These are phyloP conservation scores for Mycteria americana DNA, from an alignment of 2,797 vertebrate species.

Conservation along the genomic window DNA sequence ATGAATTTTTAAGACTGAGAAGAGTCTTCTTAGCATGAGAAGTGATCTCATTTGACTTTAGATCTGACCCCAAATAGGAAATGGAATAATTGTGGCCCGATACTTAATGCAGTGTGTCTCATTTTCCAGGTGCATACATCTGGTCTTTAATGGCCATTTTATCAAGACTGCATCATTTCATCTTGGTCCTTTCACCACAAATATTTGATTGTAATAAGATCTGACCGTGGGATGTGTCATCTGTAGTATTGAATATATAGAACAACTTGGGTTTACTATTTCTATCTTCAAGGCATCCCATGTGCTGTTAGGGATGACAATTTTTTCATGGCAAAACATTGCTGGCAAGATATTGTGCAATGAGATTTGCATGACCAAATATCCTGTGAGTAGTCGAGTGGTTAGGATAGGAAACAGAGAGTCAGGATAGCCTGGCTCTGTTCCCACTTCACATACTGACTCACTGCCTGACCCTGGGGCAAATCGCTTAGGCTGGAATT, in stretches of 20 bases:
- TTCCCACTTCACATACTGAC: conserved; percentile 51
- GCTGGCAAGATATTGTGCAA: conserved; percentile 49
- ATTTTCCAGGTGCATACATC: conserved; percentile 63
- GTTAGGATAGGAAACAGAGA: conserved; percentile 53
- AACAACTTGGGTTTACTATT: neutral
- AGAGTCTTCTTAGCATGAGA: neutral
- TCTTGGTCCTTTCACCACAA: conserved; percentile 37
- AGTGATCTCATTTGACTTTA: conserved; percentile 45
- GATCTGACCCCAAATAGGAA: conserved; percentile 44
- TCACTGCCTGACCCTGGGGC: conserved; percentile 43
- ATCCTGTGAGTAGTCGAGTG: conserved; percentile 58
- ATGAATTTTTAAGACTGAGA: neutral
- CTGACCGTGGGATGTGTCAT: neutral
- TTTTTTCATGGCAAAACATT: conserved; percentile 36
- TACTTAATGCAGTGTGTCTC: conserved; percentile 45
- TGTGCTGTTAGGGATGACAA: neutral
- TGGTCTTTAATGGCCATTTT: conserved; percentile 57
- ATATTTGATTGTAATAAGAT: conserved; percentile 49
- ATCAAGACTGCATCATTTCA: conserved; percentile 60
- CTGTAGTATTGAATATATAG: neutral
- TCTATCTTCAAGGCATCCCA: neutral
- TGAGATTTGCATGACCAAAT: conserved; percentile 53
- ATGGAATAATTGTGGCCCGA: conserved; percentile 34
- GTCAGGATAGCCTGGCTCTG: conserved; percentile 36
- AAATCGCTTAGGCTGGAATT: conserved; percentile 45